Evolutionary conservation across 2,888 invertebrate species (phyloP).

Genomic region (Metellina segmentata): DNA sequence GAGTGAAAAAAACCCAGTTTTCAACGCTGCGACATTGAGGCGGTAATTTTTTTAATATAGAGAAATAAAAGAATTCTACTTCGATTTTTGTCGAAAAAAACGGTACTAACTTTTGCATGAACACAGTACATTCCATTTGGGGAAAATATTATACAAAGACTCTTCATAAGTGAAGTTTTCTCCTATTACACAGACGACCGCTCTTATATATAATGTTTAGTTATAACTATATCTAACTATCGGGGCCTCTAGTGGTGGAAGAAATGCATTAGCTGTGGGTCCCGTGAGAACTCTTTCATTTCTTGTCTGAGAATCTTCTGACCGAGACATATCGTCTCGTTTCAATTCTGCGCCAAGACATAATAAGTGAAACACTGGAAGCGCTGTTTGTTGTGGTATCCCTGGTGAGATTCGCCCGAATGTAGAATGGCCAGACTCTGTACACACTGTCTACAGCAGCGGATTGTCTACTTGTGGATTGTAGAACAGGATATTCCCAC

Average conservation of each 20-base stretch:
- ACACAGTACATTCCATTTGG: too few species aligned
- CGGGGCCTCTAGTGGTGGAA: neutral
- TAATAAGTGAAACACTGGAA: slow-evolving; percentile 3
- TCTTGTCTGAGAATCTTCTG: neutral
- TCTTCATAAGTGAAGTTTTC: too few species aligned
- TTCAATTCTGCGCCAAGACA: slow-evolving; percentile 3
- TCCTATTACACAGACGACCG: too few species aligned
- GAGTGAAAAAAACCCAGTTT: too few species aligned
- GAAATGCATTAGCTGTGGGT: neutral
- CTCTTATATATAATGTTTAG: too few species aligned
- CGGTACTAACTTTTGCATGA: too few species aligned
- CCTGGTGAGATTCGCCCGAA: slow-evolving; percentile 9
- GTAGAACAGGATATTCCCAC: neutral
- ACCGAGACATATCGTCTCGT: neutral
- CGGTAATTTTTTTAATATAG: too few species aligned
- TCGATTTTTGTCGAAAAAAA: too few species aligned
- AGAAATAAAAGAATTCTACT: too few species aligned
- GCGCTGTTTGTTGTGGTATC: neutral
- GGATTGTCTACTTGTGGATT: neutral
- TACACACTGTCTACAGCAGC: slow-evolving; percentile 14
- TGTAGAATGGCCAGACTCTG: neutral
- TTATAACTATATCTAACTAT: too few species aligned
- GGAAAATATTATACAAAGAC: too few species aligned
- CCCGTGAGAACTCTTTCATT: neutral
- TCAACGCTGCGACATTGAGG: too few species aligned